Base-by-base conservation (phyloP, 2,888 invertebrate species). In the Altica lythri region DNA sequence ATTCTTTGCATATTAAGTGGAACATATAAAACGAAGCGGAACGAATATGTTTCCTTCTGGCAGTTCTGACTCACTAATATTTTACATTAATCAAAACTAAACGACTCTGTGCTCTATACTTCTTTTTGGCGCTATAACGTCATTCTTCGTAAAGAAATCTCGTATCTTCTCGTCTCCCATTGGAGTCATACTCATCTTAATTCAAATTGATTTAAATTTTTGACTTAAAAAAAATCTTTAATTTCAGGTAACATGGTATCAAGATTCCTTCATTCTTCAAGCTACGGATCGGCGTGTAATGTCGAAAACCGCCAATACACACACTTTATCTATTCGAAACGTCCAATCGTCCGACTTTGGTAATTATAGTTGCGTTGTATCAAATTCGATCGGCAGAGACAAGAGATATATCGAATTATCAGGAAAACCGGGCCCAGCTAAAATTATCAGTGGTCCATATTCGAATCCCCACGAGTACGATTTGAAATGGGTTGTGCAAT, bases 401-500 rank as follows among this genome's bases (percentile, higher is more conserved):
- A 75, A 75, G 57, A 69, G 73, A 47, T 83, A 82, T 65, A 84
- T 86, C 65, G 83, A 84, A 68, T 76, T 86, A 27, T 83, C 84
- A 9, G 86, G 86, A 8, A 80, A 82, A 57, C 86, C 86, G 0
- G 84, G 85, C 2, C 82, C 84, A 12, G 84, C 85, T 1, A 79
- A 81, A 61, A 82, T 86, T 59, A 78, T 83, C 55, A 84, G 84
- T 54, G 79, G 83, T 1, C 81, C 81, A 1, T 79, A 82, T 65
- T 83, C 85, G 16, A 79, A 81, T 57, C 78, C 83, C 35, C 81
- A 83, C 70, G 81, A 82, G 55, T 86, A 85, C 71, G 83, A 83
- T 65, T 73, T 86, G 40, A 83, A 83, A 18, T 86, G 86, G 85
- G 79, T 79, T 45, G 84, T 86, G 25, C 85, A 86, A 67, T 84